These are phyloP conservation scores for Lasioglossum figueresi DNA, from an alignment of 2,888 invertebrate species.

Conservation along the genomic window DNA sequence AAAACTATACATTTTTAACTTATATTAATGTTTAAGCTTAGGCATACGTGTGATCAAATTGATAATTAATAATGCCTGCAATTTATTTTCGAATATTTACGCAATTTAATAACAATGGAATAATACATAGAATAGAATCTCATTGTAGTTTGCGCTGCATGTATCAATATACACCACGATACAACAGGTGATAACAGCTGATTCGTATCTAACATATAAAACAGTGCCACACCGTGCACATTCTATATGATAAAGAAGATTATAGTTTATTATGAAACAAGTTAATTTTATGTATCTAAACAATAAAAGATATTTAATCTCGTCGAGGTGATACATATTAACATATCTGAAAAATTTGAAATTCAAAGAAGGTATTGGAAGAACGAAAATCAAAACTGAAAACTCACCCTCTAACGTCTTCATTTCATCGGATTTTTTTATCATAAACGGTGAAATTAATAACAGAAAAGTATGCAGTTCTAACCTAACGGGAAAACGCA, in stretches of 20 bases:
- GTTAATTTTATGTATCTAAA: not conserved
- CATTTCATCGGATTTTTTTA: not conserved
- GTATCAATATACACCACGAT: conserved; percentile 25
- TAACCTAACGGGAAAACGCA: conserved; percentile 19
- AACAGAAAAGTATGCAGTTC: not conserved
- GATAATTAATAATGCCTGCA: not conserved
- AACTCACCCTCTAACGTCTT: not conserved
- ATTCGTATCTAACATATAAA: conserved; percentile 31
- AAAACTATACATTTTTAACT: not conserved
- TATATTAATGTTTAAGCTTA: not conserved
- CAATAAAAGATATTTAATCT: not conserved
- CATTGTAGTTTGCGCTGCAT: conserved; percentile 15
- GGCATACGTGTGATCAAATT: not conserved
- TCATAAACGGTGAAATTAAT: not conserved
- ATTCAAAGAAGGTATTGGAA: not conserved
- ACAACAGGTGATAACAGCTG: conserved; percentile 62
- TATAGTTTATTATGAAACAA: not conserved
- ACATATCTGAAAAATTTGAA: not conserved
- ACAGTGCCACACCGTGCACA: not conserved
- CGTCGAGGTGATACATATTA: not conserved
- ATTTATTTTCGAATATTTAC: not conserved
- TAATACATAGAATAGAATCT: conserved; percentile 18
- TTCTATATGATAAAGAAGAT: not conserved
- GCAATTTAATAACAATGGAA: not conserved
- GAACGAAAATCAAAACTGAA: not conserved